Percentiles rank a stretch among this genome's conserved stretches.
Evolutionary conservation across 2,888 invertebrate species (phyloP).

Genomic region (Tethea ocularis): DNA sequence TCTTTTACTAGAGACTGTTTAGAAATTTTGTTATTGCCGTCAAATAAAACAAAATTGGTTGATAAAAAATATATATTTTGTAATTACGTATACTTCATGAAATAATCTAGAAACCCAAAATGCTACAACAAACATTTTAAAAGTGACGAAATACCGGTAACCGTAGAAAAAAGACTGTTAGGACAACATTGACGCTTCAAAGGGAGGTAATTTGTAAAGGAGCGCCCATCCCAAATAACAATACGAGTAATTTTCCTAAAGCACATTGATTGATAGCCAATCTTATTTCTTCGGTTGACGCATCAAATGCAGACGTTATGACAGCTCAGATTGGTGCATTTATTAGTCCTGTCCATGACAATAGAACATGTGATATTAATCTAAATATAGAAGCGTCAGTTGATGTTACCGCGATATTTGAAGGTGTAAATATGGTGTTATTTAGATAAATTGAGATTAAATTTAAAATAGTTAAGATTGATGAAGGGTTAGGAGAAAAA

Average conservation of each 20-base stretch:
- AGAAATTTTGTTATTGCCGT: neutral
- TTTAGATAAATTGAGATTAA: slow-evolving; percentile 37
- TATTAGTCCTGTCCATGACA: slow-evolving; percentile 50
- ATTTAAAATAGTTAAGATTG: slow-evolving; percentile 27
- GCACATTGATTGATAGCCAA: slow-evolving; percentile 74
- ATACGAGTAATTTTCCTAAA: slow-evolving; percentile 73
- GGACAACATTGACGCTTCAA: slow-evolving; percentile 39
- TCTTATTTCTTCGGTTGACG: slow-evolving; percentile 57
- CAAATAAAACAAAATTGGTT: neutral
- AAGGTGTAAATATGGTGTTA: slow-evolving; percentile 38
- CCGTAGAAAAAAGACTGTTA: slow-evolving; percentile 8
- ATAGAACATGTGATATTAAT: slow-evolving; percentile 53
- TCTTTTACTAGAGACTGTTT: neutral
- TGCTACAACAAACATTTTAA: neutral
- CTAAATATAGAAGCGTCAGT: slow-evolving; percentile 41
- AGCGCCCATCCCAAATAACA: slow-evolving; percentile 65
- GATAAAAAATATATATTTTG: neutral
- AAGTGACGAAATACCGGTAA: slow-evolving; percentile 6
- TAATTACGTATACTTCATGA: no score
- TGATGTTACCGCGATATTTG: slow-evolving; percentile 13
- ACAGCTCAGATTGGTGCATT: slow-evolving; percentile 56
- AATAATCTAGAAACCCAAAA: no score
- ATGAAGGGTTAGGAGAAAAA: slow-evolving; percentile 23
- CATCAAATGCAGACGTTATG: slow-evolving; percentile 58
- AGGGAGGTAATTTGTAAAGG: slow-evolving; percentile 62